Percentiles rank a stretch among this genome's conserved stretches.
Conservation (phyloP, 2,888 invertebrate genomes). For the Eulithis testata region DNA sequence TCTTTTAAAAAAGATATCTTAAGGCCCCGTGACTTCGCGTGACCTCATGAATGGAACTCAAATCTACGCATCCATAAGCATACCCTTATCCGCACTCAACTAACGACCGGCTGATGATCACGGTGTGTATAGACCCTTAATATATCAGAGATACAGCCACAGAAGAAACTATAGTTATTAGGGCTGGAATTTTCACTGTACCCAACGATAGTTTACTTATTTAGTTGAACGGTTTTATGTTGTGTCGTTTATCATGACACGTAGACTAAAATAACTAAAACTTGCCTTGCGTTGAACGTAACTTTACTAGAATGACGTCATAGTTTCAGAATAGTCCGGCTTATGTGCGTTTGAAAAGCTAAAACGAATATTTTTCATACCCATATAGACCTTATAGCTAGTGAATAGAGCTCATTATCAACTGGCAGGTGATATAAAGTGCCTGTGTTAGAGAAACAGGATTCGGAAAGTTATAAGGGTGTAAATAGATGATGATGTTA, state of each 20-base stretch:
- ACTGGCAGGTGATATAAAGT: not conserved
- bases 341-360: too few relatives aligned
- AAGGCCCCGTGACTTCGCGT: constrained; percentile 41
- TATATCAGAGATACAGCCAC: constrained; percentile 23
- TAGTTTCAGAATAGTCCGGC: too few relatives aligned
- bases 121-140: constrained; percentile 34
- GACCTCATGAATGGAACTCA: constrained; percentile 47
- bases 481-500: constrained; percentile 30
- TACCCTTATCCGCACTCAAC: constrained; percentile 39
- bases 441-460: not conserved
- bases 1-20: constrained; percentile 4
- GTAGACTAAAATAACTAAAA: too few relatives aligned
- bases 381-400: not conserved
- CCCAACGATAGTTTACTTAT: too few relatives aligned
- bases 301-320: too few relatives aligned
- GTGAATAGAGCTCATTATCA: not conserved
- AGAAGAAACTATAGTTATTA: not conserved
- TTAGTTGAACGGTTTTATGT: too few relatives aligned
- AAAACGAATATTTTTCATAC: not conserved
- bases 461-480: constrained; percentile 24
- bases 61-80: constrained; percentile 38
- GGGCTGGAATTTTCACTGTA: constrained; percentile 2
- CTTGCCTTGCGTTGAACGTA: too few relatives aligned
- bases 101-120: constrained; percentile 43
- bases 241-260: too few relatives aligned